Base-by-base conservation (phyloP, 1,140 invertebrate species). In the Heliconius hewitsoni region DNA sequence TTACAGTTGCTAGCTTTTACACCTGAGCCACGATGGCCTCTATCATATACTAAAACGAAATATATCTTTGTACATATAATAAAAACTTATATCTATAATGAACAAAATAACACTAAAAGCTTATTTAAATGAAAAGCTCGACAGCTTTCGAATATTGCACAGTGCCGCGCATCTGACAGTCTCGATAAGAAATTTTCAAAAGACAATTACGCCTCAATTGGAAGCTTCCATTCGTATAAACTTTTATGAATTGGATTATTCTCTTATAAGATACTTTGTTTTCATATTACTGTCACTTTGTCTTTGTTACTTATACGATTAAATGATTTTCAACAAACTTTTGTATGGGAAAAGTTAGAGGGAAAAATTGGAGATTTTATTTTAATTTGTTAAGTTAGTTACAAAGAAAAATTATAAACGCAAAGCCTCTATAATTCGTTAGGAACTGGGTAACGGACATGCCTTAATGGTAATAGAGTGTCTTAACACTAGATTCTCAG, bases 181-280 rank as follows among this genome's bases (percentile, higher is more conserved):
- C 11, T 66, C 57, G 57, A 66, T 66, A 66, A 66, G 57, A 66
- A 30, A 66, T 27, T 66, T n/a, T 30, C 57, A 66, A 66, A 66
- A 23, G 57, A 27, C 30, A 66, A 66, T 66, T 66, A 27, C n/a
- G 11, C 23, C 19, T 18, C n/a, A 60, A 60, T 60, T 60, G n/a
- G 19, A 23, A 55, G 23, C 57, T 60, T 19, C 8, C 3, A 60
- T 23, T 27, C n/a, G 11, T 27, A 27, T 66, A 27, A 66, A 66
- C 57, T 66, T 66, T 66, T 66, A 66, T 66, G 57, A 27, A 66
- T 9, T 66, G 57, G 11, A 66, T 66, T 66, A 27, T 66, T 66
- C 23, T 16, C 23, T 66, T 27, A 27, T 66, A 66, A 8, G 4
- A 66, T 60, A 60, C n/a, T 57, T 57, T 27, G 57, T 66, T 66